Evolutionary conservation across 2,797 vertebrate species (phyloP), one percentile per base, ranked within the genome.

Genomic region (Paramormyrops hopkinsi): DNA sequence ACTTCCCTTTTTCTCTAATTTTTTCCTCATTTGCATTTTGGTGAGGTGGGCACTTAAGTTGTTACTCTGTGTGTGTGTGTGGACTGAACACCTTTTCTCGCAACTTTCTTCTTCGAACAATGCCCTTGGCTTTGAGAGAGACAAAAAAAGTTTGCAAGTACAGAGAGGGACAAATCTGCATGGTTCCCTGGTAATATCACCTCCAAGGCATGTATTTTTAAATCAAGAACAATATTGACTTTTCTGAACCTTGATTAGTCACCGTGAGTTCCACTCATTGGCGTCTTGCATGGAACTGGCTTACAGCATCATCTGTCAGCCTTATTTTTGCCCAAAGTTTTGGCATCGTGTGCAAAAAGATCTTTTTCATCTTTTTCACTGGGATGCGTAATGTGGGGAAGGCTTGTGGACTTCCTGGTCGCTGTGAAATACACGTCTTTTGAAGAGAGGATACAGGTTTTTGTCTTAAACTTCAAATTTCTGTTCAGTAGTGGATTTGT

Each of bases 211-310:
- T 25, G 7, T 29, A 29, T 53, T 85, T 85, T 53, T 6, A 50
- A 50, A 85, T 85, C 83, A 85, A 85, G 25, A 85, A 51, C 29
- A 51, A 85, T 50, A 53, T 51, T 85, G 44, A 85, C 83, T 53
- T 85, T 51, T 85, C 25, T 50, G 50, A 51, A 85, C 44, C 22
- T n/a, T 50, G 22, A 85, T 50, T 50, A 25, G 46, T 85, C 83
- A 50, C 83, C 48, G 11, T 85, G 0, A 53, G 8, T 25, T 53
- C n/a, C 11, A 53, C 2, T 54, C 51, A 37, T 41, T 56, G 65
- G 88, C 44, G 6, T 53, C 82, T 22, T 50, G 22, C 25, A 22
- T 9, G 50, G 53, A 12, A 29, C 51, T 88, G 54, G 73, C 73
- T 76, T 44, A 41, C 37, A 76, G 69, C 17, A 37, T 41, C 14